phyloP scores from a whole-genome alignment of 2,113 vertebrate species.

The Pteropus alecto region DNA sequence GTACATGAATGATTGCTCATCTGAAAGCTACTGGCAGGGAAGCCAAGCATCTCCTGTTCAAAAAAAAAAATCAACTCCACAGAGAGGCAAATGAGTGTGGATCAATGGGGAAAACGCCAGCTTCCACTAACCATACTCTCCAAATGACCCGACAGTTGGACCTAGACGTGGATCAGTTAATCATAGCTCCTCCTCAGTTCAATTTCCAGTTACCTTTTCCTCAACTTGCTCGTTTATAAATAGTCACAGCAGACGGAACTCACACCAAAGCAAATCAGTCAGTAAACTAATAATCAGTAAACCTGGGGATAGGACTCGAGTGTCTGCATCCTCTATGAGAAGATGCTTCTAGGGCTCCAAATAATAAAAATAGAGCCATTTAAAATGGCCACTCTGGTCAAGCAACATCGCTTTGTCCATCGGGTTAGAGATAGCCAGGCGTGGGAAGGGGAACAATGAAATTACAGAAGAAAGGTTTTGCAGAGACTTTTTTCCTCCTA shows the following conservation, averaged over 20 bases:
- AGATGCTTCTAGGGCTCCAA: not conserved
- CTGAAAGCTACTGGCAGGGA: not conserved
- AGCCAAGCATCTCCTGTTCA: not conserved
- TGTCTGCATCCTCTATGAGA: not conserved
- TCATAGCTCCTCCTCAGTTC: not conserved
- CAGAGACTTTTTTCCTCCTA: slow-evolving; percentile 57
- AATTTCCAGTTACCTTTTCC: not conserved
- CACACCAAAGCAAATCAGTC: not conserved
- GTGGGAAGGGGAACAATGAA: slow-evolving; percentile 34
- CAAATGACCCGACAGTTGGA: accelerated
- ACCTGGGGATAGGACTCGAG: not conserved
- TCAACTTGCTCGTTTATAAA: not conserved
- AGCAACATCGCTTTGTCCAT: slow-evolving; percentile 72
- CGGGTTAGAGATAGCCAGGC: slow-evolving; percentile 76
- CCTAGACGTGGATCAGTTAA: not conserved
- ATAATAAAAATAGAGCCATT: slow-evolving; percentile 59
- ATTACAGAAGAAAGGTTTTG: slow-evolving; percentile 45
- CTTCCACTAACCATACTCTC: not conserved
- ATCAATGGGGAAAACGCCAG: not conserved
- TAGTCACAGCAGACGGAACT: not conserved
- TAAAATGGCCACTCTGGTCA: slow-evolving; percentile 69
- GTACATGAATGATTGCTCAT: not conserved
- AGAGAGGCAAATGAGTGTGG: not conserved
- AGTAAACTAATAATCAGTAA: not conserved
- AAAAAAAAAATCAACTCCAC: not conserved